Base-by-base conservation (phyloP, 92 coral and sea anemone genomes). In the Zoanthus gigantus region DNA sequence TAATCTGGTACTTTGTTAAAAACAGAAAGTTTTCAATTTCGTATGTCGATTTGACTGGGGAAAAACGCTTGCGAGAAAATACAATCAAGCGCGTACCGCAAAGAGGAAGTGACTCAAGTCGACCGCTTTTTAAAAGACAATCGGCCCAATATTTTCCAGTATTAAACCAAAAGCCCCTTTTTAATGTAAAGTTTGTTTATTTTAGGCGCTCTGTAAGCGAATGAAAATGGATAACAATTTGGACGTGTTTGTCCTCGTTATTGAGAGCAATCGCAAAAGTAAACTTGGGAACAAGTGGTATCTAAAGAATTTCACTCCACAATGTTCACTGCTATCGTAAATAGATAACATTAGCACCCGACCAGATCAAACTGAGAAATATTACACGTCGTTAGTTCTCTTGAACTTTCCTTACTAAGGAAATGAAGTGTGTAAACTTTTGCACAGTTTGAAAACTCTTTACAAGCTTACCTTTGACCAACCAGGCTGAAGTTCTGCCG, bases 381-480 rank as follows among this genome's bases (percentile, higher is more conserved):
- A 45, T 81, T 66, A 30, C 85, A 81, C 63, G 18, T 67, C 54
- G 57, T 18, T 60, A 66, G 85, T 18, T 37, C 0, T 0, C 28
- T 37, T 17, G 63, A 63, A 61, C 74, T 72, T 12, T 54, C 44
- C 74, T 4, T 12, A 11, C 34, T 47, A 71, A 16, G 75, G 23
- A 67, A 81, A 63, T 46, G 63, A 66, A 81, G 48, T 81, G 61
- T 65, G 47, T 54, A 32, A 7, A 45, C 17, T 58, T 79, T 44
- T 12, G 4, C 44, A 77, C 67, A 54, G 23, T 6, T 53, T 63
- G 66, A 9, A 77, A 32, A 30, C 16, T 0, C 11, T 58, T 16
- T 17, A 7, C 56, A 45, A 56, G 17, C 98, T 29, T 94, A 97
- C 99, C 98, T 97, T 97, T 7, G 95, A 95, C 99, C 99, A 97